Percentiles rank a stretch among this genome's conserved stretches.
Evolutionary conservation across 2,113 vertebrate species (phyloP).

Genomic region (Xiphorhynchus elegans): DNA sequence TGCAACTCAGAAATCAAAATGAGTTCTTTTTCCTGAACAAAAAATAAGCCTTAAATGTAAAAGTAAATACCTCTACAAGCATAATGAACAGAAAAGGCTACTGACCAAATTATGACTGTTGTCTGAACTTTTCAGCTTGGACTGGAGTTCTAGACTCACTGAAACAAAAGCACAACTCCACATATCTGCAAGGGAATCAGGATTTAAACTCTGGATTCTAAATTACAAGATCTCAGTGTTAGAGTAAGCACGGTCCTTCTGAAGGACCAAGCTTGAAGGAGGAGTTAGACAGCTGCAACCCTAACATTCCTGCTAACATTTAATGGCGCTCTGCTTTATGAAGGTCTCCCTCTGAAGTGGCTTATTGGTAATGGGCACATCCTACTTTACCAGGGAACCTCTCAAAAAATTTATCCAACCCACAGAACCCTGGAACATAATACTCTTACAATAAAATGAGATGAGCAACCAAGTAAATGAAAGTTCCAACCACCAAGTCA

Average conservation of each 20-base stretch:
- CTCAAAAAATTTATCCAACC: not conserved
- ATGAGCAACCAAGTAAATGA: not conserved
- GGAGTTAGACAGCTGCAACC: not conserved
- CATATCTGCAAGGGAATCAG: not conserved
- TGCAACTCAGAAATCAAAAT: not conserved
- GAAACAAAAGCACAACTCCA: not conserved
- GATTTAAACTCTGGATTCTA: not conserved
- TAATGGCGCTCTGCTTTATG: not conserved
- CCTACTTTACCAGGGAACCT: not conserved
- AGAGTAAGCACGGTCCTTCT: not conserved
- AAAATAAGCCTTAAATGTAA: not conserved
- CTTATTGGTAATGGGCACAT: not conserved
- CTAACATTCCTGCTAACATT: not conserved
- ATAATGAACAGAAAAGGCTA: not conserved
- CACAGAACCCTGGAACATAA: fast-evolving
- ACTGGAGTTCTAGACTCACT: not conserved
- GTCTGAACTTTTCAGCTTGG: not conserved
- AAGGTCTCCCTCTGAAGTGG: not conserved
- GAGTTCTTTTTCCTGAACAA: not conserved
- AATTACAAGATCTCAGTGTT: not conserved
- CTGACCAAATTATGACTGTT: not conserved
- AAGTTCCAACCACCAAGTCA: not conserved
- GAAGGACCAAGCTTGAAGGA: not conserved
- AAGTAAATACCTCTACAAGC: not conserved
- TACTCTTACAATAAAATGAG: not conserved